Base-by-base conservation (phyloP, 2,113 vertebrate genomes). In the Crypturellus undulatus region DNA sequence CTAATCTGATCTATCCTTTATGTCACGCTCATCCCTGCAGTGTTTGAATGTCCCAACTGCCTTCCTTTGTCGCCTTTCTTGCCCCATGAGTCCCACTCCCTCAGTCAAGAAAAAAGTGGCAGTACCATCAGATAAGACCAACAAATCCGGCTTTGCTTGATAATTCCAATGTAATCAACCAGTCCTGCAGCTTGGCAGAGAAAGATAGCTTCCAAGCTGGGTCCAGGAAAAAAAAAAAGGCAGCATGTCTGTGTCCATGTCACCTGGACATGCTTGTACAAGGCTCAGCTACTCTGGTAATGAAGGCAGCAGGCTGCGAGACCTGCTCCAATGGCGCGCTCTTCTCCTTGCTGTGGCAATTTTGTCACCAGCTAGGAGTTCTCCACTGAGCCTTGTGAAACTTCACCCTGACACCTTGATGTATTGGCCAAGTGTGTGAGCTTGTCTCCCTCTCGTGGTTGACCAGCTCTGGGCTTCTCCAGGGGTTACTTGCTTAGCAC, bases 401-500 rank as follows among this genome's bases (percentile, higher is more conserved):
- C 36, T 12, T 76, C 14, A 9, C 9, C 32, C 4, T 3, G 5
- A 25, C 56, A 86, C 40, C 19, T 54, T 30, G 25, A 3, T 36
- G 15, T 12, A 32, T 42, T 83, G 56, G 59, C 36, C 68, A 80
- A 42, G 45, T 12, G 4, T 30, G 64, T 83, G 56, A 67, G 54
- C 9, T 20, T 93, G 84, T 95, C 89, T 95, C 91, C 87, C 70
- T 93, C 70, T 93, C 24, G 22, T 82, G 87, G n/a, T 54, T 58
- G 78, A 43, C 67, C 68, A 43, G 52, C 75, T 54, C 43, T 65
- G 65, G 89, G 42, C 59, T 80, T 36, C 15, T 71, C 19, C 79
- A 34, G 79, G 77, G 73, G 12, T 84, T 36, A 68, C 70, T 88
- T 79, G 5, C 0, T 25, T 60, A 78, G 42, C 36, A 70, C 16